phyloP scores from a whole-genome alignment of 1,140 invertebrate genomes.

The Drosophila novamexicana region DNA sequence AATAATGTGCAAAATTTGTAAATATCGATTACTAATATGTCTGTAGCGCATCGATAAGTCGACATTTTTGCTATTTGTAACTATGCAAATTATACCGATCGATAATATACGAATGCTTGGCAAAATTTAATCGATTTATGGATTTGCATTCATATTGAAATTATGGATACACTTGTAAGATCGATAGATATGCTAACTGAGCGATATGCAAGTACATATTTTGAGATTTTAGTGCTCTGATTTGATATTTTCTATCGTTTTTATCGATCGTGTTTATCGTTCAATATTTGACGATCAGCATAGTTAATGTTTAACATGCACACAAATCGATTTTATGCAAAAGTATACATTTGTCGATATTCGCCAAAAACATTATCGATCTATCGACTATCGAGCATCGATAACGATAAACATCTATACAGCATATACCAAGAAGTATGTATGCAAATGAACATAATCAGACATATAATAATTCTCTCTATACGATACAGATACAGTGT shows the following conservation, averaged over 20 bases:
- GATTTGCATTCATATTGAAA: not conserved
- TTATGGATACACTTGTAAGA: not conserved
- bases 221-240: too few relatives aligned
- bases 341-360: too few relatives aligned
- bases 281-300: not conserved
- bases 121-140: not conserved
- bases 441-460: not conserved
- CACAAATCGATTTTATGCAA: too few relatives aligned
- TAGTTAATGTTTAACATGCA: not conserved
- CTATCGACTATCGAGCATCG: not conserved
- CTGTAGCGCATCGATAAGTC: too few relatives aligned
- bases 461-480: not conserved
- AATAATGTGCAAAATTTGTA: too few relatives aligned
- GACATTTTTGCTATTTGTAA: too few relatives aligned
- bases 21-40: not conserved
- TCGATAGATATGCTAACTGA: not conserved
- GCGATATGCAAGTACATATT: not conserved
- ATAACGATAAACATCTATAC: not conserved
- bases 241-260: too few relatives aligned
- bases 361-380: not conserved
- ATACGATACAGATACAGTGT: slow-evolving; percentile 18
- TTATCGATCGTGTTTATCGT: slow-evolving; percentile 7
- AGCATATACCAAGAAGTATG: not conserved
- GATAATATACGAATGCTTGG: too few relatives aligned
- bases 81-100: too few relatives aligned